A percentile compares a stretch with the other conserved stretches of the same genome.
Evolutionary conservation across 2,797 vertebrate genomes (phyloP).

Genomic region (Smutsia gigantea): DNA sequence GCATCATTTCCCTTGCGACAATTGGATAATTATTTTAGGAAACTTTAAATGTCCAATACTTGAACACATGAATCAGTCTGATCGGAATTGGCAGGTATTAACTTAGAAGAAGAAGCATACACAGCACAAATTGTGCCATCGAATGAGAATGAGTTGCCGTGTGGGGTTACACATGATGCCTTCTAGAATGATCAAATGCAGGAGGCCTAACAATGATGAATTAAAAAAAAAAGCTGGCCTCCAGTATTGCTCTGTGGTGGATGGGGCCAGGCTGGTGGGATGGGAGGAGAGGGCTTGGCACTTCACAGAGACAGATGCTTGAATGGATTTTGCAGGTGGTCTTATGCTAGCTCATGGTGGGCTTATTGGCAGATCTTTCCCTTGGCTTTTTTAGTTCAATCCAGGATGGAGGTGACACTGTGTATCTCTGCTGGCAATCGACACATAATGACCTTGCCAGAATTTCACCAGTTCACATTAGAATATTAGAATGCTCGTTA

Average conservation of each 20-base stretch:
- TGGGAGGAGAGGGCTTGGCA: slow-evolving; percentile 65
- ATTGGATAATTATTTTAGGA: neutral
- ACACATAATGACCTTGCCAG: slow-evolving; percentile 42
- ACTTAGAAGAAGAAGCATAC: neutral
- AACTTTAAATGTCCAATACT: neutral
- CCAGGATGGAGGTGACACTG: slow-evolving; percentile 47
- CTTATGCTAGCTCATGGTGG: slow-evolving; percentile 68
- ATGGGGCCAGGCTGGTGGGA: neutral
- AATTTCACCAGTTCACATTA: neutral
- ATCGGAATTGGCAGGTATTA: slow-evolving; percentile 4
- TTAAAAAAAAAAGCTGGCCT: neutral
- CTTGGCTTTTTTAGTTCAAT: slow-evolving; percentile 58
- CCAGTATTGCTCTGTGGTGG: neutral
- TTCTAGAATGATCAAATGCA: neutral
- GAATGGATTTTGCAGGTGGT: slow-evolving; percentile 73
- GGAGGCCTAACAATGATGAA: slow-evolving; percentile 15
- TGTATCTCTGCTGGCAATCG: slow-evolving; percentile 48
- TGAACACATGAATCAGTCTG: neutral
- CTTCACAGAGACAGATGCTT: slow-evolving; percentile 73
- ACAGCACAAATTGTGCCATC: neutral
- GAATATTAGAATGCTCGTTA: neutral
- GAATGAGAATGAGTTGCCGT: slow-evolving; percentile 32
- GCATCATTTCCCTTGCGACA: neutral
- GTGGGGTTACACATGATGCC: neutral
- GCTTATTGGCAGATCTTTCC: slow-evolving; percentile 70